Percentiles rank a stretch among this genome's conserved stretches.
These are phyloP conservation scores for Hololepta plana DNA, from an alignment of 2,888 invertebrate genomes.

Conservation along the genomic window DNA sequence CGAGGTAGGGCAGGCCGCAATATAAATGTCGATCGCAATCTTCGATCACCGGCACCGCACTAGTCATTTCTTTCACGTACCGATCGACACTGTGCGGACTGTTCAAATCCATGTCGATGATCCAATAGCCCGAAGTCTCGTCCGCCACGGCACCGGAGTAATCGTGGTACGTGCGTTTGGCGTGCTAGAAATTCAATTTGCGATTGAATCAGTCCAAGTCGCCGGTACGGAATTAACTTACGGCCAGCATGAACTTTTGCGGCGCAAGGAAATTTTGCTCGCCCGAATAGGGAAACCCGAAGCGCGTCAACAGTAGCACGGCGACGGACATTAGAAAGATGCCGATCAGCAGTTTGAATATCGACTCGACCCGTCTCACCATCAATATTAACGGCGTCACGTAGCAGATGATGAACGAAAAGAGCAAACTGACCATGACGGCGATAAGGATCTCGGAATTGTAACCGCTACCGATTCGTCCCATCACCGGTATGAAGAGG, in stretches of 20 bases:
- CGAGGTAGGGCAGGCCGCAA: slow-evolving; percentile 65
- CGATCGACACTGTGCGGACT: slow-evolving; percentile 40
- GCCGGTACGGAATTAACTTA: slow-evolving; percentile 21
- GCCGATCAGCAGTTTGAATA: slow-evolving; percentile 33
- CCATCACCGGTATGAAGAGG: slow-evolving; percentile 68
- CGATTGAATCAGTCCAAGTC: neutral
- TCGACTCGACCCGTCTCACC: slow-evolving; percentile 28
- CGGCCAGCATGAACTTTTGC: slow-evolving; percentile 59
- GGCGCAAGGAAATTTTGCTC: slow-evolving; percentile 42
- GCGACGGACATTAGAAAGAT: slow-evolving; percentile 34
- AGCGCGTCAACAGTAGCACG: slow-evolving; percentile 41
- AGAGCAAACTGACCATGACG: slow-evolving; percentile 28
- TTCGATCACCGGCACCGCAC: slow-evolving; percentile 27
- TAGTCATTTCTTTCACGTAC: slow-evolving; percentile 33
- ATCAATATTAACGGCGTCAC: slow-evolving; percentile 28
- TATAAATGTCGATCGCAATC: slow-evolving; percentile 44
- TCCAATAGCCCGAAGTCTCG: slow-evolving; percentile 45
- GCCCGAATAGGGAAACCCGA: slow-evolving; percentile 58
- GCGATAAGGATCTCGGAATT: slow-evolving; percentile 53
- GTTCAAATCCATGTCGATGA: slow-evolving; percentile 57
- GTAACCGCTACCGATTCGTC: slow-evolving; percentile 49
- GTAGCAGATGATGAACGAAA: slow-evolving; percentile 29
- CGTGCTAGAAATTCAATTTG: slow-evolving; percentile 30
- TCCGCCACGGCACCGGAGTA: slow-evolving; percentile 27
- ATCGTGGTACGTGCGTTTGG: slow-evolving; percentile 40